Base-by-base conservation (phyloP, 2,113 vertebrate species). In the Serinus canaria region DNA sequence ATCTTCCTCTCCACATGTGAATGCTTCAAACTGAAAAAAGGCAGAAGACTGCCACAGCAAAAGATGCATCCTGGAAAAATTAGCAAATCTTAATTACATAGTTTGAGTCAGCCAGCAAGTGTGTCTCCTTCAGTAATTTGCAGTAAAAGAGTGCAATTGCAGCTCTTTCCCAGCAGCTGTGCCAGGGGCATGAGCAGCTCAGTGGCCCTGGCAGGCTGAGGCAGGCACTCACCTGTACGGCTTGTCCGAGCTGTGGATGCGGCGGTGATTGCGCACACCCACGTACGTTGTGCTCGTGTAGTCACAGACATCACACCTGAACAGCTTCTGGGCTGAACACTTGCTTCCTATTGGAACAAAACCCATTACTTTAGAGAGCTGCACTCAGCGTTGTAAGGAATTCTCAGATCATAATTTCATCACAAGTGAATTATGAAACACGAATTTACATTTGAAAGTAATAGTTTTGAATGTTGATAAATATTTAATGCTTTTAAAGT, bases 231-330 rank as follows among this genome's bases (percentile, higher is more conserved):
- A 99, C 99, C 99, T 98, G 95, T 99, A 99, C 4, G 99, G 99
- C 94, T 99, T 99, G 94, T 99, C 99, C 0, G 99, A 99, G 97
- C 94, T 99, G 76, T 99, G 99, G 64, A 99, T 99, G 63, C 99
- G 98, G n/a, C 99, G 97, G 96, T 99, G 99, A 86, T 99, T 99
- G 59, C 99, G 97, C 67, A 99, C 99, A 1, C 99, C 99, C 2
- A 99, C 98, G 0, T 99, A 99, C 0, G 99, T 99, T 2, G 99
- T 98, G 92, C 99, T 99, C 43, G 99, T 99, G 94, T 99, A 99
- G 84, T 99, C 98, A 59, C 99, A 99, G 2, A 99, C 98, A 4
- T 99, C 99, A 33, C 99, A 99, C 95, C 98, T 98, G 59, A 98
- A 99, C 95, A 99, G 95, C 83, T 99, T 99, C 96, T 98, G 98